Evolutionary conservation across 2,888 invertebrate genomes (phyloP).

Genomic region (Cremastinae sp.): DNA sequence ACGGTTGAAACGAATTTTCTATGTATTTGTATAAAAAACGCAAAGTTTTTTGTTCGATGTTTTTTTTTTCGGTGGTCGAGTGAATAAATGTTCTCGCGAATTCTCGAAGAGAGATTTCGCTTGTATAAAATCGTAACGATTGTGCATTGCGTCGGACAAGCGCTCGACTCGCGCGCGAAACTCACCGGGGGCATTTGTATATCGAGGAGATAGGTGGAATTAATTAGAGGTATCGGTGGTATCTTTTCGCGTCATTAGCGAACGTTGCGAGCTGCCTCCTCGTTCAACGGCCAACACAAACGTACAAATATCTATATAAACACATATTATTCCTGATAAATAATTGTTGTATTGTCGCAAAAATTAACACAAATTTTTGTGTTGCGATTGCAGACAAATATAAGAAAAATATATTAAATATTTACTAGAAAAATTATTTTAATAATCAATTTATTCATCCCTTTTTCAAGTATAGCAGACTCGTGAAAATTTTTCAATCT

Average conservation of each 20-base stretch:
- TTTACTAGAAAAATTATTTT: not conserved
- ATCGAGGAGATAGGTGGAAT: conserved; percentile 78
- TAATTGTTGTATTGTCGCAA: conserved; percentile 2
- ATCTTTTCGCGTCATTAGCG: conserved; percentile 79
- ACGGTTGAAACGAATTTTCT: not conserved
- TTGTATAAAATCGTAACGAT: conserved; percentile 20
- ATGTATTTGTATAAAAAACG: not conserved
- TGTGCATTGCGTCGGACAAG: conserved; percentile 36
- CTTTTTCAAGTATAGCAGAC: no score
- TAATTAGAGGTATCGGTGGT: conserved; percentile 79
- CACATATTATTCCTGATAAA: conserved; percentile 13
- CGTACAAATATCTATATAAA: conserved; percentile 58
- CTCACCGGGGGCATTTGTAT: conserved; percentile 74
- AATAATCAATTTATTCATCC: no score
- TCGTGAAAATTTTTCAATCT: no score
- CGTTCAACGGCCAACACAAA: conserved; percentile 63
- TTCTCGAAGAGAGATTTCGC: conserved; percentile 7
- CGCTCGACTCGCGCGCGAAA: conserved; percentile 44
- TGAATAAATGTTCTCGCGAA: conserved; percentile 20
- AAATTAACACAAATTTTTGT: not conserved
- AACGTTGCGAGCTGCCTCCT: conserved; percentile 71
- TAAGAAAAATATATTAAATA: not conserved
- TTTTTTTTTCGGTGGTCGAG: no score
- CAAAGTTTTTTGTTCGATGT: not conserved
- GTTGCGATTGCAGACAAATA: not conserved